phyloP scores from a whole-genome alignment of 2,113 vertebrate species.

The Corythornis madagascariensis region DNA sequence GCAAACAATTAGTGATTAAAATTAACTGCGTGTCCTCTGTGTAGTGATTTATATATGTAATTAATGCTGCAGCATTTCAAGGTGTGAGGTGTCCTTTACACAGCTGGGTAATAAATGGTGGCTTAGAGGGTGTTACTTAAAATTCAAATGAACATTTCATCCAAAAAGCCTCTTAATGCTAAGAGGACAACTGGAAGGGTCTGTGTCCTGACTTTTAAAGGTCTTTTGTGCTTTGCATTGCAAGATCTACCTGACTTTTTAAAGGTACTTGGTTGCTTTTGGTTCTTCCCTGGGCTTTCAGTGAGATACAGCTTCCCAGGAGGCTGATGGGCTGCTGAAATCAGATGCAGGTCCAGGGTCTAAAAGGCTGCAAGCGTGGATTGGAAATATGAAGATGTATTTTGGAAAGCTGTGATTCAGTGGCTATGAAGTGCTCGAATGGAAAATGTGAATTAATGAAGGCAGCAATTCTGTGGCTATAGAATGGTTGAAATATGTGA shows the following conservation, averaged over 20 bases:
- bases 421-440: neutral
- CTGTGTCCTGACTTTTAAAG: neutral
- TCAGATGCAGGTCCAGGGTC: neutral
- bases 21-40: slow-evolving; percentile 32
- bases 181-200: neutral
- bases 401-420: neutral
- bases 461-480: neutral
- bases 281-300: neutral
- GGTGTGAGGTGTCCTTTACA: slow-evolving; percentile 14
- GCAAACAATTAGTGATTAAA: slow-evolving; percentile 66
- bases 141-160: slow-evolving; percentile 5
- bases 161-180: neutral
- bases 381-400: neutral
- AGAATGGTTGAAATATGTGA: neutral
- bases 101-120: neutral
- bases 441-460: neutral
- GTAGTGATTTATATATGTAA: slow-evolving; percentile 62
- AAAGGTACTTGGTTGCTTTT: neutral
- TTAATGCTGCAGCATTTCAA: slow-evolving; percentile 48
- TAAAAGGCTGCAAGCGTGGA: neutral
- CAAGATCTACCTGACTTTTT: neutral
- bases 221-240: neutral
- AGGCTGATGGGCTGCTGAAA: neutral
- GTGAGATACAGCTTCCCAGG: neutral
- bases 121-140: slow-evolving; percentile 1